Evolutionary conservation across 2,797 vertebrate genomes (phyloP), one percentile per base, ranked within the genome.

Genomic region (Uromys caudimaculatus): DNA sequence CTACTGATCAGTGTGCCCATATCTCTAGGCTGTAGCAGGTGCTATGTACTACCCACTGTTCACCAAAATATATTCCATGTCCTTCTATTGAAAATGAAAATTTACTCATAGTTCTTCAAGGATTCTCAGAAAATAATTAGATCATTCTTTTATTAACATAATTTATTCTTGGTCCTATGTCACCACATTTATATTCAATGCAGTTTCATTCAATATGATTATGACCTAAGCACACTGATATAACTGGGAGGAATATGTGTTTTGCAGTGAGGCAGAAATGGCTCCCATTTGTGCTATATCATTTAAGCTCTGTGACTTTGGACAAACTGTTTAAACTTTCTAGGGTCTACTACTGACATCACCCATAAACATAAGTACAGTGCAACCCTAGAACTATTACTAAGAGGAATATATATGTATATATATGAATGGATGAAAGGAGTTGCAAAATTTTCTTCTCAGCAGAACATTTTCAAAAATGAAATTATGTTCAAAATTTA

Each of bases 251-350:
- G 54, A 75, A 92, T 44, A 76, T 1, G 14, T 19, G 8, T 17
- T 84, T 92, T 67, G 81, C 41, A 38, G 24, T 54, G 58, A 94
- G 29, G 13, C 47, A 93, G 56, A 93, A 93, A 81, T 93, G 44
- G 2, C n/a, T 95, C 67, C 64, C 84, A 92, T 85, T 10, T 90
- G 58, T 94, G 32, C 12, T 32, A 76, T 6, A 81, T 24, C n/a
- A 89, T 8, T 84, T 88, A 83, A 60, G 14, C 93, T 77, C 52
- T 76, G 7, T 95, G 69, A 94, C 58, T 89, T 83, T 44, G 56
- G 54, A 64, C 16, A 92, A 83, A 96, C 84, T 52, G 87, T 73
- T 95, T 96, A 94, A 94, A 32, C 35, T 24, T 92, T 95, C 27
- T 85, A 16, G 85, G 2, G 24, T 91, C 71, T 92, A 83, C 71